Evolutionary conservation across 2,113 vertebrate genomes (phyloP), one percentile per base, ranked within the genome.

Genomic region (Tinamus guttatus): DNA sequence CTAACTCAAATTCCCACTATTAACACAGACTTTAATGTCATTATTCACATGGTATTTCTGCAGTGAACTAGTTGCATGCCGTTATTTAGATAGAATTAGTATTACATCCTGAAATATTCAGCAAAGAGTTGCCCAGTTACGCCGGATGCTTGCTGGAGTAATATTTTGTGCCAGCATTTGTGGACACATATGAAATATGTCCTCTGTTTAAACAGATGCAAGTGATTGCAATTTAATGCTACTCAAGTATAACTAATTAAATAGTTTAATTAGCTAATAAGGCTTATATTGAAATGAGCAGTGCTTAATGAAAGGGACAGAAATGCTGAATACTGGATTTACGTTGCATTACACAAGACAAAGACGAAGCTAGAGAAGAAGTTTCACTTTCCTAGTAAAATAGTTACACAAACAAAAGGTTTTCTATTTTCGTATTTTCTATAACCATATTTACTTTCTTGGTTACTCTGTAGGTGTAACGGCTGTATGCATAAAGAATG

Each of bases 251-350:
- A 94, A 92, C 79, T 95, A 95, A 96, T 95, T 95, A 94, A 94
- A 96, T 81, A 89, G 90, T 84, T 96, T 96, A 90, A 96, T 96
- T 96, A 94, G 76, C 87, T 96, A 96, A 94, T 94, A 95, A 83
- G 82, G 70, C 58, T 96, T 93, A 41, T 91, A 94, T 85, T 94
- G 88, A 94, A 96, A 96, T 52, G 59, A 93, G 62, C 34, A 74
- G 49, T 86, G 69, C 20, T 91, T 87, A 95, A 86, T 91, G 92
- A 94, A 97, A 96, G 94, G 83, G 73, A 86, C 74, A 94, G 75
- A 94, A 96, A 68, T 84, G 83, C 77, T 95, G 93, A 93, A 73
- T 87, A 43, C 15, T 62, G 13, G 87, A 93, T 89, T 87, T 96
- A 92, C 32, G 43, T 91, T 84, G n/a, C 38, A 83, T 87, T 93